Conservation (phyloP, 2,113 vertebrate species). For the Plestiodon gilberti region DNA sequence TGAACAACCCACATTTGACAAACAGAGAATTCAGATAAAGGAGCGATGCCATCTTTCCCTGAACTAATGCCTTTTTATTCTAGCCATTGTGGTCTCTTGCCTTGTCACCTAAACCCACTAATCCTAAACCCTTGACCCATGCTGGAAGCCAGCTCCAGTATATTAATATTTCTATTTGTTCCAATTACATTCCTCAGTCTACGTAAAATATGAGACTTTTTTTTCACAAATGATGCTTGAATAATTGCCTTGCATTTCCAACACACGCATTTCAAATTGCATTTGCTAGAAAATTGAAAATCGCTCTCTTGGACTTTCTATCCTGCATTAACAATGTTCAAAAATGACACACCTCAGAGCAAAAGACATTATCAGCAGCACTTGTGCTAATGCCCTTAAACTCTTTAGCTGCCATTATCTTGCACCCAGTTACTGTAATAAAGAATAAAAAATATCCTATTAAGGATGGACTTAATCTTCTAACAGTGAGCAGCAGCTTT, state of each 20-base stretch:
- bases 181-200: neutral
- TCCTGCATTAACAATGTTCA: neutral
- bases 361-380: neutral
- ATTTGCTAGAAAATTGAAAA: neutral
- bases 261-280: neutral
- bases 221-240: neutral
- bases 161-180: slow-evolving; percentile 3
- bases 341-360: neutral
- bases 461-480: neutral
- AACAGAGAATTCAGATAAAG: neutral
- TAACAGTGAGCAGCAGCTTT: neutral
- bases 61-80: neutral
- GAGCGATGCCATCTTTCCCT: neutral
- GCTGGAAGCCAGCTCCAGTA: neutral
- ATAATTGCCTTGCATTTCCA: neutral
- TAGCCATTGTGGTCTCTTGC: neutral
- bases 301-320: neutral
- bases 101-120: neutral
- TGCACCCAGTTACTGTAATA: neutral
- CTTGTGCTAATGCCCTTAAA: neutral
- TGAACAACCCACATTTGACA: neutral
- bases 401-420: neutral
- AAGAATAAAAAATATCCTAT: neutral
- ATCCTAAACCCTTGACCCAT: neutral
- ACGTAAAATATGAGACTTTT: neutral